A percentile compares a stretch with the other conserved stretches of the same genome.
Evolutionary conservation across 1,140 invertebrate genomes (phyloP).

Genomic region (Leptoteleia sp.): DNA sequence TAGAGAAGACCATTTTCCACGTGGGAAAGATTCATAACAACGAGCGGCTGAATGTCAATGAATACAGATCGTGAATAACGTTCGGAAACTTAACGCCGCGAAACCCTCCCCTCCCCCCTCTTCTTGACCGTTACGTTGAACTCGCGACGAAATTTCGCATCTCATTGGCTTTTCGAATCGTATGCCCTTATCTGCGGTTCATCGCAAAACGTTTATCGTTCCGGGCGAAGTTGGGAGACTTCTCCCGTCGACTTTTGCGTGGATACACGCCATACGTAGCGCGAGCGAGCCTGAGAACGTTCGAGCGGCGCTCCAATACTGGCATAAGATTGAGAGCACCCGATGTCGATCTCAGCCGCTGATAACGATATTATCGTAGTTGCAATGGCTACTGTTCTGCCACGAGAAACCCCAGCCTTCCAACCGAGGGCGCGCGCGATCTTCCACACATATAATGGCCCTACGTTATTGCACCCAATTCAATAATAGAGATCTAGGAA

Average conservation of each 20-base stretch:
- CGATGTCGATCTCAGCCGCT: constrained; percentile 55
- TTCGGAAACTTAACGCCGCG: constrained; percentile 45
- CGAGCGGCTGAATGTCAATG: constrained; percentile 31
- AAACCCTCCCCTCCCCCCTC: too few species aligned
- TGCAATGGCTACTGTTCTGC: constrained; percentile 64
- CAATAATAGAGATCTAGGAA: constrained; percentile 62
- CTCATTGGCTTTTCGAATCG: constrained; percentile 63
- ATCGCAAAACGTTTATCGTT: constrained; percentile 64
- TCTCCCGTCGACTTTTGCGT: constrained; percentile 61
- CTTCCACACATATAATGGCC: constrained; percentile 27
- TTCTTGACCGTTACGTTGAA: constrained; percentile 62
- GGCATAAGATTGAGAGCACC: constrained; percentile 66
- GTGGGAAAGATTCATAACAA: constrained; percentile 55
- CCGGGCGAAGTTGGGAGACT: constrained; percentile 66
- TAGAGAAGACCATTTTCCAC: constrained; percentile 48
- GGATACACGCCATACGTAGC: constrained; percentile 52
- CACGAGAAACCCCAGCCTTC: constrained; percentile 37
- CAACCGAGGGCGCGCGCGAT: constrained; percentile 34
- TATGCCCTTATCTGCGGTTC: constrained; percentile 57
- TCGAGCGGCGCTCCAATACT: constrained; percentile 43
- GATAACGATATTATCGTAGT: constrained; percentile 65
- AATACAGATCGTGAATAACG: constrained; percentile 53
- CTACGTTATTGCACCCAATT: constrained; percentile 34
- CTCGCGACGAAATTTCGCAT: constrained; percentile 66
- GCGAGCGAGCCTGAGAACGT: constrained; percentile 60